A percentile compares a stretch with the other conserved stretches of the same genome.
These are phyloP conservation scores for Drosophila stalkeri DNA, from an alignment of 2,888 invertebrate species.

Conservation along the genomic window DNA sequence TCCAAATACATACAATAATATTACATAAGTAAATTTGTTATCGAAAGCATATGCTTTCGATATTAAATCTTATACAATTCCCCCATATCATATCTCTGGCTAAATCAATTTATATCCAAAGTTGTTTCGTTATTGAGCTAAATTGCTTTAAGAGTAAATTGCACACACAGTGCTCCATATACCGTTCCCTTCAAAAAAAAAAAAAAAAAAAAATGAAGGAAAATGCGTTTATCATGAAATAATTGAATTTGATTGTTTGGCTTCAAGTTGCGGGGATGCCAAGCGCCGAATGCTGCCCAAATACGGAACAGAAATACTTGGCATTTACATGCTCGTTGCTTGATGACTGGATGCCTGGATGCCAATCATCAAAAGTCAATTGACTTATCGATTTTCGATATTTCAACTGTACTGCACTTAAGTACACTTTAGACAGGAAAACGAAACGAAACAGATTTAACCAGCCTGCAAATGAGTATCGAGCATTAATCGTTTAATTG, in stretches of 20 bases:
- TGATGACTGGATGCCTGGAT: background rate
- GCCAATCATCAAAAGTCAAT: constrained; percentile 19
- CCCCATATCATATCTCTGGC: background rate
- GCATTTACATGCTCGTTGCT: constrained; percentile 18
- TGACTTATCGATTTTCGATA: constrained; percentile 66
- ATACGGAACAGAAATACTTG: constrained; percentile 4
- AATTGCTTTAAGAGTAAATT: constrained; percentile 24
- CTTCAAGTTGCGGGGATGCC: constrained; percentile 29
- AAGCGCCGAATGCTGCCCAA: constrained; percentile 16
- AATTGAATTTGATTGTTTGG: constrained; percentile 74
- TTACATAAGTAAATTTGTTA: background rate
- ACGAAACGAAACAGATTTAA: background rate
- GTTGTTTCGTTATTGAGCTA: background rate
- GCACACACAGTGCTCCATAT: background rate
- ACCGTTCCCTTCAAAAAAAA: background rate
- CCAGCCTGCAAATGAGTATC: background rate
- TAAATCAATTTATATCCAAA: background rate
- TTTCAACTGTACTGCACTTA: constrained; percentile 30
- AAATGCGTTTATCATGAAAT: constrained; percentile 48
- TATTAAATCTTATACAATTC: background rate
- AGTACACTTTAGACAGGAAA: background rate
- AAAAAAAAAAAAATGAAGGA: background rate
- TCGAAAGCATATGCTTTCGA: background rate
- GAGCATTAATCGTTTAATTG: constrained; percentile 1
- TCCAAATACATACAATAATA: background rate